Base-by-base conservation (phyloP, 2,113 vertebrate species). In the Cavia aperea region DNA sequence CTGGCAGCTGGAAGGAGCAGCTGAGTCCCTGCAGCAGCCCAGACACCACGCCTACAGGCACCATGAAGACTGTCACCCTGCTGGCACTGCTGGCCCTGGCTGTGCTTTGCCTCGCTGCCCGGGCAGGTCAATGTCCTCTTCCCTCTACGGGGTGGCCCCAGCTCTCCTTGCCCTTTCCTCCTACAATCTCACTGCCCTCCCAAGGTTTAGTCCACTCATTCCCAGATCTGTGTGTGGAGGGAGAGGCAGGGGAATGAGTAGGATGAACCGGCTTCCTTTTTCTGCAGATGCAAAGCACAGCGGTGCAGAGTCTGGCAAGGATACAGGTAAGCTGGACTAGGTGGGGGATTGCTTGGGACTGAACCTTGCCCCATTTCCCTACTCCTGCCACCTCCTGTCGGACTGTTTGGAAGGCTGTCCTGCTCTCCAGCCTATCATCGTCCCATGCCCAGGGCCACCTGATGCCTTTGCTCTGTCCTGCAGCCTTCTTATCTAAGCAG, bases 401-500 rank as follows among this genome's bases (percentile, higher is more conserved):
- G 88, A 84, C 75, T 81, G n/a, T 39, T 13, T 33, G 65, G 49
- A 54, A 94, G 13, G 72, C 51, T 68, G 46, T 56, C 60, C 68
- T 11, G 1, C 54, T 51, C 12, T 66, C 79, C 36, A 43, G 12
- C 39, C 39, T 66, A n/a, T 8, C 36, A 9, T 23, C 49, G 62
- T 36, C 54, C n/a, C 43, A 60, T 81, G 51, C 86, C 43, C 14
- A 2, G 51, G 83, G 9, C 51, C 39, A 16, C 58, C 87, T 93
- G 82, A 84, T 1, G 16, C 46, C 75, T 26, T 14, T 43, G 51
- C 73, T 93, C 81, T 81, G 60, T 87, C 60, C 90, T 1, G 1
- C 97, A 98, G 98, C 97, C 75, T 98, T 98, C 0, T 0, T 97
- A 70, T 97, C 98, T 96, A 97, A 89, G 86, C 96, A 94, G 0